Conservation (phyloP, 2,113 vertebrate genomes). For the Tachysurus vachellii region DNA sequence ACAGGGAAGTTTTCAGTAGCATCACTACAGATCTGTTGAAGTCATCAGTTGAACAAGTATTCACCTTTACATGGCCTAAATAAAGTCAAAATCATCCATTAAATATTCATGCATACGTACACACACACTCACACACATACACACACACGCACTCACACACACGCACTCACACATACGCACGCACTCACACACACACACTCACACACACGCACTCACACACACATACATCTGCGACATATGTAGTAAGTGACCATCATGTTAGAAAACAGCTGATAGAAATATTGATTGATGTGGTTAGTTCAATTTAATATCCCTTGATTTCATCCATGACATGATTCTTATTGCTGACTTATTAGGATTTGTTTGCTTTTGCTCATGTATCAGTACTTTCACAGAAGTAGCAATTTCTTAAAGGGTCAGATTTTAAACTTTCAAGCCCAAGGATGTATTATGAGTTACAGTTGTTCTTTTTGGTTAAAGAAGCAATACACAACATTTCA, state of each 20-base stretch:
- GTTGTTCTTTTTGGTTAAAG: conserved; percentile 3
- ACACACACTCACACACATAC: too few species aligned
- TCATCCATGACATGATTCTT: not conserved
- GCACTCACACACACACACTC: not conserved
- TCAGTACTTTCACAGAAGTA: not conserved
- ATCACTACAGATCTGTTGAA: not conserved
- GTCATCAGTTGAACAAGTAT: conserved; percentile 24
- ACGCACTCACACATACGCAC: not conserved
- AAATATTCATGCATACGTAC: not conserved
- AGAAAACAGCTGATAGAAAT: not conserved
- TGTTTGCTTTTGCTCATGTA: not conserved
- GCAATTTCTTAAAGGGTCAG: not conserved
- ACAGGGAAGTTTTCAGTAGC: not conserved
- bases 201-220: not conserved
- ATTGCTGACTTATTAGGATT: not conserved
- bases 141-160: not conserved
- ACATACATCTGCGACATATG: not conserved
- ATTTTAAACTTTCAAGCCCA: not conserved
- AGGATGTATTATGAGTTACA: not conserved
- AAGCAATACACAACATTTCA: conserved; percentile 13
- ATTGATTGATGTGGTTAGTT: conserved; percentile 12
- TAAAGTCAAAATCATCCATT: not conserved
- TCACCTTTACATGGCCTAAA: not conserved
- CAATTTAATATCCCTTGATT: not conserved
- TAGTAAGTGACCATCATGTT: not conserved